These are phyloP conservation scores for Ephestia elutella DNA, from an alignment of 1,140 invertebrate species.

Conservation along the genomic window DNA sequence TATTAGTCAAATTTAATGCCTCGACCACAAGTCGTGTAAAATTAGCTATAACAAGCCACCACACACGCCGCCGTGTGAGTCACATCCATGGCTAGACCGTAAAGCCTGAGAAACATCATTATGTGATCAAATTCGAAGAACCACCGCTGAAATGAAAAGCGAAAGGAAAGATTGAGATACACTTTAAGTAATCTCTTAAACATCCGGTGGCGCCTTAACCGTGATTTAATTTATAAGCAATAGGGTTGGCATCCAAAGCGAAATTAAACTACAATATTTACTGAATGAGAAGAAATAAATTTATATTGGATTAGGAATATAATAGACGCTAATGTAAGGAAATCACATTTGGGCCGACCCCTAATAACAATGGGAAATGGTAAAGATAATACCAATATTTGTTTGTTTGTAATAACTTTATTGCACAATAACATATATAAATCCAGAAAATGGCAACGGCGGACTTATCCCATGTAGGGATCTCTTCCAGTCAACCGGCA, in stretches of 20 bases:
- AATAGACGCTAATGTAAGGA: too few species aligned
- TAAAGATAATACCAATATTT: too few species aligned
- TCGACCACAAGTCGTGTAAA: not conserved
- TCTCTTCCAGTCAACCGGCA: too few species aligned
- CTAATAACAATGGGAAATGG: too few species aligned
- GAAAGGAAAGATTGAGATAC: conserved; percentile 12
- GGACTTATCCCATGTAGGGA: too few species aligned
- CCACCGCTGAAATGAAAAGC: conserved; percentile 16
- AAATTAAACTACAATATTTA: not conserved
- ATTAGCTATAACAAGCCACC: conserved; percentile 1
- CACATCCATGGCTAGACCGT: not conserved
- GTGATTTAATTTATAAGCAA: conserved; percentile 2
- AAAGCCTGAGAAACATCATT: conserved; percentile 1
- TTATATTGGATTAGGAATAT: too few species aligned
- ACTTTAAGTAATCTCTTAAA: conserved; percentile 26
- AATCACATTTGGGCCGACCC: too few species aligned
- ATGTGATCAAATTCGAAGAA: conserved; percentile 1
- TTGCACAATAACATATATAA: too few species aligned
- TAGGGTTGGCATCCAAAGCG: conserved; percentile 7
- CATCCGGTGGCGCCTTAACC: conserved; percentile 45
- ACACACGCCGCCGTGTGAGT: conserved; percentile 5
- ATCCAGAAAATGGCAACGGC: too few species aligned
- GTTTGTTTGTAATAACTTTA: too few species aligned
- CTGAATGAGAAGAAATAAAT: not conserved
- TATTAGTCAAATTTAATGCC: not conserved